These are phyloP conservation scores for Xylocampa areola DNA, from an alignment of 2,888 invertebrate species.

Conservation along the genomic window DNA sequence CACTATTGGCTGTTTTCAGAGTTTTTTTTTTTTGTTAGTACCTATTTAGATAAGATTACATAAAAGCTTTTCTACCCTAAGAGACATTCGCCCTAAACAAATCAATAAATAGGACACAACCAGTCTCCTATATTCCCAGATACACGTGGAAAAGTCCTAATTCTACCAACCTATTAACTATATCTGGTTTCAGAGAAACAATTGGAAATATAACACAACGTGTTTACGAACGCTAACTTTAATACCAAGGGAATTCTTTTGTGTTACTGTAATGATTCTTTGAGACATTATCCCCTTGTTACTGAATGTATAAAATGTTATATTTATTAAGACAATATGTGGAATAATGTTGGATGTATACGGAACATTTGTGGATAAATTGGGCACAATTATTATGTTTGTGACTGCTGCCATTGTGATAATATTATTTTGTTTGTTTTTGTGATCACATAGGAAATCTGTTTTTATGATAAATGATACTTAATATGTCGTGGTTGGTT, in stretches of 20 bases:
- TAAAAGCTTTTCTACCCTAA: too few relatives aligned
- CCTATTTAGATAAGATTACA: too few relatives aligned
- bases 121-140: too few relatives aligned
- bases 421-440: neutral
- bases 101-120: too few relatives aligned
- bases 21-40: too few relatives aligned
- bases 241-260: neutral
- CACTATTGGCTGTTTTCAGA: too few relatives aligned
- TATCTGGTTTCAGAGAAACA: neutral
- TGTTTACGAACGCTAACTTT: neutral
- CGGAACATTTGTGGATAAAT: neutral
- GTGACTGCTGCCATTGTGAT: constrained; percentile 2
- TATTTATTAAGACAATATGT: constrained; percentile 11
- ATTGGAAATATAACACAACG: neutral
- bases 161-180: neutral
- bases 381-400: constrained; percentile 12
- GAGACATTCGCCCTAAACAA: too few relatives aligned
- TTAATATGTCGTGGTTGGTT: too few relatives aligned
- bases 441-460: neutral
- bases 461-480: too few relatives aligned
- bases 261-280: neutral
- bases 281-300: neutral
- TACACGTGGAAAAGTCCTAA: too few relatives aligned
- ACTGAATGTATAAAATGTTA: neutral
- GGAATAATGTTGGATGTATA: constrained; percentile 1